A percentile compares a stretch with the other conserved stretches of the same genome.
These are phyloP conservation scores for Oreochromis grahami DNA, from an alignment of 2,797 vertebrate genomes.

Conservation along the genomic window DNA sequence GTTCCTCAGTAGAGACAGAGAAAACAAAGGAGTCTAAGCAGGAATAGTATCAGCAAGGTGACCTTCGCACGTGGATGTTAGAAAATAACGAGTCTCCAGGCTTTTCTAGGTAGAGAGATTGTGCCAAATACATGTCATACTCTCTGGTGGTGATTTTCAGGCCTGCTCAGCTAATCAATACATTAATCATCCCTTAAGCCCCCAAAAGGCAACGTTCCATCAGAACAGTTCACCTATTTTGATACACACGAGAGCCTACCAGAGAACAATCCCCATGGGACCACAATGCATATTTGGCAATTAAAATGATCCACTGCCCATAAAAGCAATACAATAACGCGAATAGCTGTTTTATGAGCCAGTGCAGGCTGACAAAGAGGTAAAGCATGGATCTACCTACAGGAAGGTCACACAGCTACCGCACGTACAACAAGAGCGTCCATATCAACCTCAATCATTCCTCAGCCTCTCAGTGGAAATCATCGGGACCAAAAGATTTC, in stretches of 20 bases:
- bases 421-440: not conserved
- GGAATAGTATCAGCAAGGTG: not conserved
- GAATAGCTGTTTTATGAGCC: constrained; percentile 46
- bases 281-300: constrained; percentile 8
- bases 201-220: not conserved
- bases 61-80: not conserved
- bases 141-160: not conserved
- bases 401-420: constrained; percentile 25
- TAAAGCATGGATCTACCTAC: not conserved
- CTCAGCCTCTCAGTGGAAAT: not conserved
- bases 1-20: not conserved
- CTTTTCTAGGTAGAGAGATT: not conserved
- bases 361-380: not conserved
- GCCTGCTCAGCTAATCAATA: constrained; percentile 6
- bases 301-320: constrained; percentile 40
- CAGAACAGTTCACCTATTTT: constrained; percentile 23
- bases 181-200: constrained; percentile 7
- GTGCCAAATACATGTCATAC: not conserved
- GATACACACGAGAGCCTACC: not conserved
- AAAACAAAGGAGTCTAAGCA: not conserved
- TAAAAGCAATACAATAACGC: constrained; percentile 20
- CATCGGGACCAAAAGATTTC: not conserved
- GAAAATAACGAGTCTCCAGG: not conserved
- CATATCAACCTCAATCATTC: not conserved
- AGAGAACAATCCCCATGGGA: not conserved